phyloP scores from a whole-genome alignment of 2,797 vertebrate species.

The Selene dorsalis region DNA sequence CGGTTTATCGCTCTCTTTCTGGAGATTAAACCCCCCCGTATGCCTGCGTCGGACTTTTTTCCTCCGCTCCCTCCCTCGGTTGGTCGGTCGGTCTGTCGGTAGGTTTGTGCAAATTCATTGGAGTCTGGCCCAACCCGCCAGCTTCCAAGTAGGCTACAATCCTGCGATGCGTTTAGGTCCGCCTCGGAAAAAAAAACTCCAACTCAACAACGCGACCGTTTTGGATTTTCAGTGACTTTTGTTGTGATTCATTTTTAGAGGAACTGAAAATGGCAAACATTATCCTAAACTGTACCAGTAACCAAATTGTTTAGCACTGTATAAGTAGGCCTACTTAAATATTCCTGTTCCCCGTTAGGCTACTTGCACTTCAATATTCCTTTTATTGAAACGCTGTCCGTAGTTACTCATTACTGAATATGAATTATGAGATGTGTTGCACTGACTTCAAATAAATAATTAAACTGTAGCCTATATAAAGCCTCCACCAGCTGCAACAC shows the following conservation, averaged over 20 bases:
- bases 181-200: constrained; percentile 7
- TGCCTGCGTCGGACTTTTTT: constrained; percentile 37
- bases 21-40: constrained; percentile 16
- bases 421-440: no score
- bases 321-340: neutral
- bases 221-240: neutral
- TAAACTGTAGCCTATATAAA: no score
- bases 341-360: no score
- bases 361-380: neutral
- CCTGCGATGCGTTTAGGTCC: constrained; percentile 52
- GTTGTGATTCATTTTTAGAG: neutral
- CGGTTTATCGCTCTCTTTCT: constrained; percentile 12
- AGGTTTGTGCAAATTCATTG: constrained; percentile 57
- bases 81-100: constrained; percentile 28
- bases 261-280: neutral
- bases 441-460: neutral
- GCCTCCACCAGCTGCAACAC: neutral
- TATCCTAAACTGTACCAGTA: neutral
- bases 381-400: neutral
- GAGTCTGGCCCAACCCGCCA: constrained; percentile 77
- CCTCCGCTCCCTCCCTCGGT: constrained; percentile 19
- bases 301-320: neutral
- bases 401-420: neutral
- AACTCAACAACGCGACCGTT: neutral
- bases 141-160: constrained; percentile 78